These are phyloP conservation scores for Scalopus aquaticus DNA, from an alignment of 2,113 vertebrate genomes.

Conservation along the genomic window DNA sequence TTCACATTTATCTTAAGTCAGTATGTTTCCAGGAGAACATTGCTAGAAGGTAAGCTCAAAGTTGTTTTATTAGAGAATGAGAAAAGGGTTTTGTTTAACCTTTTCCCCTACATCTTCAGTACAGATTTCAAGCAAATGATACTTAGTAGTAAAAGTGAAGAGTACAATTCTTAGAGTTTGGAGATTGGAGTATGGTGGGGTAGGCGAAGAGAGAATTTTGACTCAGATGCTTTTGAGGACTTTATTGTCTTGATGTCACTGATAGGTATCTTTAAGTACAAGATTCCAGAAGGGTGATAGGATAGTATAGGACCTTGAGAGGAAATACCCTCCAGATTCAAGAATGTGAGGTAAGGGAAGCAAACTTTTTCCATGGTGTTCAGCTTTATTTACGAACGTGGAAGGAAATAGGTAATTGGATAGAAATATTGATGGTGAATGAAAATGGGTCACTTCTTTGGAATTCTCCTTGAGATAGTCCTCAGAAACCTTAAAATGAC, in stretches of 20 bases:
- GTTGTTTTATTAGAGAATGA: not conserved
- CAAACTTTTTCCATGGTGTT: not conserved
- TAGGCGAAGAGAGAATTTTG: not conserved
- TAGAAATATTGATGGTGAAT: slow-evolving; percentile 17
- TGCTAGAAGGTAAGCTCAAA: not conserved
- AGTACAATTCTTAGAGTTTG: not conserved
- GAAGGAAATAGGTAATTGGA: not conserved
- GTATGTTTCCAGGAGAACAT: not conserved
- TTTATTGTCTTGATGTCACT: not conserved
- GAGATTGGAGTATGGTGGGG: not conserved
- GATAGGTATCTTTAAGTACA: not conserved
- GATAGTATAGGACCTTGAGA: not conserved
- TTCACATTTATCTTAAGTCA: not conserved
- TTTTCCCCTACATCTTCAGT: not conserved
- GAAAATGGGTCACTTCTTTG: not conserved
- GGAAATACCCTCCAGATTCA: not conserved
- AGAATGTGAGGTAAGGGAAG: not conserved
- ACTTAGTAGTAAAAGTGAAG: not conserved
- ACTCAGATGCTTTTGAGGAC: not conserved
- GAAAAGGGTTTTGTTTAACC: not conserved
- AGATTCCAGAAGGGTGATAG: not conserved
- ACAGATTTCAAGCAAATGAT: not conserved
- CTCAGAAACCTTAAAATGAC: not conserved
- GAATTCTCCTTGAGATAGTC: not conserved
- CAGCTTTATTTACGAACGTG: not conserved